Conservation (phyloP, 2,888 invertebrate species). For the Bruchidius siliquastri region DNA sequence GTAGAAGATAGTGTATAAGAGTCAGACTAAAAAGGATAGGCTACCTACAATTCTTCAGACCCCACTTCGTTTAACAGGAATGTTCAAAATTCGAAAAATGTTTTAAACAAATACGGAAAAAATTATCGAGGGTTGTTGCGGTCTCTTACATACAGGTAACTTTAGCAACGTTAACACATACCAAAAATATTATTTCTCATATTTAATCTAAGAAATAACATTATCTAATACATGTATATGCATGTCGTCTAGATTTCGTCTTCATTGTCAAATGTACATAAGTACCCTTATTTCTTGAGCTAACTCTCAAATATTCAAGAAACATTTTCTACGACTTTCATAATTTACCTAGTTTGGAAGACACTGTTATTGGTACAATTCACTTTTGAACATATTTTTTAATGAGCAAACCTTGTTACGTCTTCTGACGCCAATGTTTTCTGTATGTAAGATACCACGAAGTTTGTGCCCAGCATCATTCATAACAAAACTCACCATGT, state of each 20-base stretch:
- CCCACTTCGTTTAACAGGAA: conserved; percentile 16
- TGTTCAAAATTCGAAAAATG: conserved; percentile 11
- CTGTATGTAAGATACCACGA: not conserved
- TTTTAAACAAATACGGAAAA: not conserved
- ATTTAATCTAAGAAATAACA: too few relatives aligned
- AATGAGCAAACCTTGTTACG: not conserved
- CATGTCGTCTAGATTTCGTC: too few relatives aligned
- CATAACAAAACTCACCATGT: not conserved
- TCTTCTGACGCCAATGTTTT: not conserved
- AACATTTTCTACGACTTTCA: too few relatives aligned
- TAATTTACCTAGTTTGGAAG: not conserved
- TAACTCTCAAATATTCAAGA: too few relatives aligned
- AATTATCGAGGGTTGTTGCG: not conserved
- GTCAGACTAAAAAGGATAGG: not conserved
- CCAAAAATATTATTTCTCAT: too few relatives aligned
- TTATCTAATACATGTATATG: too few relatives aligned
- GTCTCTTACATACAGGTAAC: not conserved
- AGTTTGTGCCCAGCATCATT: not conserved
- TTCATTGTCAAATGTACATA: too few relatives aligned
- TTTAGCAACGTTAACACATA: too few relatives aligned
- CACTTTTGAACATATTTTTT: not conserved
- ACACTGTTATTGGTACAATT: not conserved
- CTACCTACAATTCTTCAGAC: not conserved
- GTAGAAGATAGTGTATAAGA: not conserved
- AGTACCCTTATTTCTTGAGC: too few relatives aligned